Evolutionary conservation across 2,113 vertebrate genomes (phyloP).

Genomic region (Tetrax tetrax): DNA sequence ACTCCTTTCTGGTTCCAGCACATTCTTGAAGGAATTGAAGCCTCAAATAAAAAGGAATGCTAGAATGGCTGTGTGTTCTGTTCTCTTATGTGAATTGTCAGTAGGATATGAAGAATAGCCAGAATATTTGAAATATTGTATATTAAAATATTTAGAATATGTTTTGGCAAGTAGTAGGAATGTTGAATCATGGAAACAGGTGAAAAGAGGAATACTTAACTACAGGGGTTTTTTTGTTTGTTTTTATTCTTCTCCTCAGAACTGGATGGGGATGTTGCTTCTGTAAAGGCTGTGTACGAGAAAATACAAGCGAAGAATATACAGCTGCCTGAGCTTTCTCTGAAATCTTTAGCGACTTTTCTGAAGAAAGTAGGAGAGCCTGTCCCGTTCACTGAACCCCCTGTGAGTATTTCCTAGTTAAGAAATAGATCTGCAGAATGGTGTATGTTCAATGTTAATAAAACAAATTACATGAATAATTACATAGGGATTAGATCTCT

Average conservation of each 20-base stretch:
- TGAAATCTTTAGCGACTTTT: slow-evolving; percentile 87
- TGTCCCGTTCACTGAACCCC: slow-evolving; percentile 88
- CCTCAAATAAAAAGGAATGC: not conserved
- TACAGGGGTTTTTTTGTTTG: not conserved
- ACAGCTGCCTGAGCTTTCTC: slow-evolving; percentile 75
- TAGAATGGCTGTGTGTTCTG: not conserved
- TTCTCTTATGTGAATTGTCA: not conserved
- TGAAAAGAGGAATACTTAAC: not conserved
- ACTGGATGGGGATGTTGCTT: slow-evolving; percentile 78
- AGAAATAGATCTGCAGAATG: slow-evolving; percentile 31
- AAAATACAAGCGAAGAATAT: slow-evolving; percentile 76
- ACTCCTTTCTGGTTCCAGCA: not conserved
- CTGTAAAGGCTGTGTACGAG: slow-evolving; percentile 83
- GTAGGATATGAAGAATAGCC: not conserved
- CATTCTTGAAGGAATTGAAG: not conserved
- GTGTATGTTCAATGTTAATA: slow-evolving; percentile 3
- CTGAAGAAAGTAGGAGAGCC: slow-evolving; percentile 81
- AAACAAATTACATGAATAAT: slow-evolving; percentile 50
- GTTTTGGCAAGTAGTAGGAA: not conserved
- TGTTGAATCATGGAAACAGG: not conserved
- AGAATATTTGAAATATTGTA: not conserved
- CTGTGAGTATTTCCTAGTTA: slow-evolving; percentile 84
- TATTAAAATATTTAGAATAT: not conserved
- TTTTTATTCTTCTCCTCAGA: slow-evolving; percentile 60
- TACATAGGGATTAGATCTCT: slow-evolving; percentile 60